Percentiles rank a stretch among this genome's conserved stretches.
These are phyloP conservation scores for Charanyca ferruginea DNA, from an alignment of 2,888 invertebrate species.

Conservation along the genomic window DNA sequence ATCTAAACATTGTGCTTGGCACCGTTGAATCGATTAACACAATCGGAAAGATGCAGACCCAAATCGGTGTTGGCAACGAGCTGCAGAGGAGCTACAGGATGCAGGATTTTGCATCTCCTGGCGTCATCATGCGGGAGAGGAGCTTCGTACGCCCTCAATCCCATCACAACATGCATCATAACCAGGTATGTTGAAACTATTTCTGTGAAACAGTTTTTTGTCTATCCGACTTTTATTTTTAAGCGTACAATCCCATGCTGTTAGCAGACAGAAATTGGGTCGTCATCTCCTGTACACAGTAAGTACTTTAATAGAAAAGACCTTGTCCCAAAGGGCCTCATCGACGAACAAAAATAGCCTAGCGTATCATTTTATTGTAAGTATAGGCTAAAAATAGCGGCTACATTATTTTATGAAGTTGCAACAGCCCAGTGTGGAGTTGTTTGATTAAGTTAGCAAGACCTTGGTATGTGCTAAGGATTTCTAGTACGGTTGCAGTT, in stretches of 20 bases:
- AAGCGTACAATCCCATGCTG: slow-evolving; percentile 4
- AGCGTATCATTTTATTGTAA: not conserved
- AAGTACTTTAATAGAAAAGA: slow-evolving; percentile 36
- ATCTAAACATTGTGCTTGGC: slow-evolving; percentile 50
- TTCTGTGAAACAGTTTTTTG: slow-evolving; percentile 1
- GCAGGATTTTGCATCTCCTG: slow-evolving; percentile 90
- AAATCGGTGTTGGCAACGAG: slow-evolving; percentile 85
- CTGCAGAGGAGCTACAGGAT: slow-evolving; percentile 89
- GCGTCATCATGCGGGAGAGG: slow-evolving; percentile 93
- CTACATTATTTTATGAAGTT: slow-evolving; percentile 12
- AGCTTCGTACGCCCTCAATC: slow-evolving; percentile 93
- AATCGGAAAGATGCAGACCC: slow-evolving; percentile 85
- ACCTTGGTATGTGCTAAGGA: slow-evolving; percentile 61
- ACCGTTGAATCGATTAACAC: slow-evolving; percentile 43
- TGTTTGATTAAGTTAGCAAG: slow-evolving; percentile 48
- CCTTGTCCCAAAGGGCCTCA: slow-evolving; percentile 51
- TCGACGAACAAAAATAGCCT: slow-evolving; percentile 35
- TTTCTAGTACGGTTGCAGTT: slow-evolving; percentile 60
- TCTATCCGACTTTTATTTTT: slow-evolving; percentile 25
- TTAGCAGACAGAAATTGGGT: slow-evolving; percentile 33
- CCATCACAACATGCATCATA: slow-evolving; percentile 91
- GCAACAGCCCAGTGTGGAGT: slow-evolving; percentile 35
- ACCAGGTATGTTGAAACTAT: slow-evolving; percentile 79
- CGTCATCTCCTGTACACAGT: slow-evolving; percentile 23
- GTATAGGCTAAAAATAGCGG: not conserved